Percentiles rank a stretch among this genome's conserved stretches.
These are phyloP conservation scores for Tinea trinotella DNA, from an alignment of 2,888 invertebrate species.

Conservation along the genomic window DNA sequence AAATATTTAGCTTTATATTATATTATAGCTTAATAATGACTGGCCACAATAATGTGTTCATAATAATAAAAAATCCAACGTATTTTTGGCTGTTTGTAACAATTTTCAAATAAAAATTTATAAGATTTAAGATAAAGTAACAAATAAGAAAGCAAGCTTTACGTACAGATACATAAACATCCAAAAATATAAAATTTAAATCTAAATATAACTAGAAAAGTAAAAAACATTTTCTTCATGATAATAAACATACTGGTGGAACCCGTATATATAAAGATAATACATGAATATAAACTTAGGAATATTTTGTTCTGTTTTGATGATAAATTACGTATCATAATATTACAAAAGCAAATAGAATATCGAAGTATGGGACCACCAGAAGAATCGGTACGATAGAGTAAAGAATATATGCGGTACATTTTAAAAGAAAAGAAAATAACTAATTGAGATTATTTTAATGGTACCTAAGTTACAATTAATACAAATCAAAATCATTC, in stretches of 20 bases:
- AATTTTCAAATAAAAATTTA: constrained; percentile 6
- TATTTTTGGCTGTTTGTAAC: neutral
- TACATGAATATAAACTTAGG: neutral
- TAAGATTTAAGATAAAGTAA: constrained; percentile 10
- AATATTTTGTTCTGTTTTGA: neutral
- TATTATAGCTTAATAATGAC: constrained; percentile 56
- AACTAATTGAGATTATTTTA: constrained; percentile 66
- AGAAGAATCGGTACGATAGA: neutral
- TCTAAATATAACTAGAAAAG: neutral
- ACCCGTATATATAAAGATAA: neutral
- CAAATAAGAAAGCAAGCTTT: constrained; percentile 11
- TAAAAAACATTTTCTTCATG: neutral
- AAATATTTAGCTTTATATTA: constrained; percentile 50
- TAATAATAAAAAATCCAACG: neutral
- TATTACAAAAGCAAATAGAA: constrained; percentile 39
- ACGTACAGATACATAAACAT: constrained; percentile 2
- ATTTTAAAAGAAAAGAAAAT: constrained; percentile 33
- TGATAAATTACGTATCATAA: neutral
- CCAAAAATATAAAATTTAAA: constrained; percentile 6
- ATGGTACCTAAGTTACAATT: constrained; percentile 64
- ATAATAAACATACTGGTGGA: neutral
- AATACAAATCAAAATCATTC: constrained; percentile 64
- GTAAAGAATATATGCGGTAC: neutral
- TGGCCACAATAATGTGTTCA: constrained; percentile 62
- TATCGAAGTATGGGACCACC: constrained; percentile 24